Percentiles rank a stretch among this genome's conserved stretches.
Conservation (phyloP, 2,888 invertebrate species). For the Arge pagana region DNA sequence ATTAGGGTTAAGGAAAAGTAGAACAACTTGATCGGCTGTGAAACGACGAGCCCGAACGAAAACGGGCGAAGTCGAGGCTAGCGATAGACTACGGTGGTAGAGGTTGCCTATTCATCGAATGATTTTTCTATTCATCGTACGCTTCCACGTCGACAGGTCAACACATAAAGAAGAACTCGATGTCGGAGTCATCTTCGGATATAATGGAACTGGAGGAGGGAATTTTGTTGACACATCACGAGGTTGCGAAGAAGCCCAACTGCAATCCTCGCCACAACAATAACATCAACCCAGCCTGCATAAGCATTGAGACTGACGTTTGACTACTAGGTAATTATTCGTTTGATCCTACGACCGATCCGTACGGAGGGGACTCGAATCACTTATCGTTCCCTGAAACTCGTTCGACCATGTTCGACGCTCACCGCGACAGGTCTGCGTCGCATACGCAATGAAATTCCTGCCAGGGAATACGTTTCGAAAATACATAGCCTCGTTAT, state of each 20-base stretch:
- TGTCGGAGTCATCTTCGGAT: constrained; percentile 88
- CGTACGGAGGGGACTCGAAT: constrained; percentile 16
- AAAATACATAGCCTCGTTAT: too few relatives aligned
- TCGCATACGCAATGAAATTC: too few relatives aligned
- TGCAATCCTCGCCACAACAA: constrained; percentile 77
- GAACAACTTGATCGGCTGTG: not conserved
- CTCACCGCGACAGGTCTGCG: not conserved
- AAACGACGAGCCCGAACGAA: too few relatives aligned
- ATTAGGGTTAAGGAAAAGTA: not conserved
- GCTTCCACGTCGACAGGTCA: constrained; percentile 76
- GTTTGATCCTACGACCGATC: not conserved
- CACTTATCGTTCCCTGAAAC: constrained; percentile 13
- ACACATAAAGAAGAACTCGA: constrained; percentile 85
- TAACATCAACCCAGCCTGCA: constrained; percentile 74
- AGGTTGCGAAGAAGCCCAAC: constrained; percentile 71
- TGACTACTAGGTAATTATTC: constrained; percentile 83
- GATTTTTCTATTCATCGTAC: too few relatives aligned
- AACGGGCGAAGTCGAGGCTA: too few relatives aligned
- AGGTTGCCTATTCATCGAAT: too few relatives aligned
- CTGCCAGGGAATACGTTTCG: too few relatives aligned
- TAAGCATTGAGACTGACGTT: constrained; percentile 94
- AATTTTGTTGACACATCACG: constrained; percentile 69
- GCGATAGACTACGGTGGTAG: too few relatives aligned
- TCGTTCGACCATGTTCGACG: not conserved
- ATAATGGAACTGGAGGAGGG: constrained; percentile 92